A percentile compares a stretch with the other conserved stretches of the same genome.
Evolutionary conservation across 2,797 vertebrate species (phyloP).

Genomic region (Pseudopleuronectes americanus): DNA sequence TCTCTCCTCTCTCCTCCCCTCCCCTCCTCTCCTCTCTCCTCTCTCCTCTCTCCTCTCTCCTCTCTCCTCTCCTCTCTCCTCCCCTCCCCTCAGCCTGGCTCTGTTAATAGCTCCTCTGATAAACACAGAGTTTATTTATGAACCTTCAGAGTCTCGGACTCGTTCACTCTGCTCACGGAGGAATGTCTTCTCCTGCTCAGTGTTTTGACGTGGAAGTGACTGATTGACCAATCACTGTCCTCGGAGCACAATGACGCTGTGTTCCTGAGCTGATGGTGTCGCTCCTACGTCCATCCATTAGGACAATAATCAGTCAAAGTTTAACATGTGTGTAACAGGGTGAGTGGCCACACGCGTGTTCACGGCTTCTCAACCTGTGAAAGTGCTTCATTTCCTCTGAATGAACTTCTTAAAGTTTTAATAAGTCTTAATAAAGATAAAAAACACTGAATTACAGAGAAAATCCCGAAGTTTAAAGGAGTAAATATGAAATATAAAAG

Average conservation of each 20-base stretch:
- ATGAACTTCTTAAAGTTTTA: no score
- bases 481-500: no score
- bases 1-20: no score
- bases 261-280: no score
- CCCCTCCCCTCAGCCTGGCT: slow-evolving; percentile 28
- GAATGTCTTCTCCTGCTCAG: not conserved
- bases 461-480: no score
- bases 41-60: no score
- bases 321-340: not conserved
- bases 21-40: no score
- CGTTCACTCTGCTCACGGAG: not conserved
- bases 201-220: slow-evolving; percentile 6
- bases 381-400: not conserved
- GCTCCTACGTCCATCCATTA: not conserved
- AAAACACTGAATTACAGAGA: not conserved
- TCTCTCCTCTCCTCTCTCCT: slow-evolving; percentile 2
- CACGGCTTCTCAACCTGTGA: not conserved
- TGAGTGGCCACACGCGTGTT: not conserved
- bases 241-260: not conserved
- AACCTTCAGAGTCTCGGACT: slow-evolving; percentile 1
- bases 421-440: no score
- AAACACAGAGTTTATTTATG: slow-evolving; percentile 54
- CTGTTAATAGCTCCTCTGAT: slow-evolving; percentile 34
- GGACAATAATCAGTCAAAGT: not conserved
- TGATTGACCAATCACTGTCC: slow-evolving; percentile 7